Percentiles rank a stretch among this genome's conserved stretches.
Evolutionary conservation across 2,888 invertebrate genomes (phyloP).

Genomic region (Artemia sinica): DNA sequence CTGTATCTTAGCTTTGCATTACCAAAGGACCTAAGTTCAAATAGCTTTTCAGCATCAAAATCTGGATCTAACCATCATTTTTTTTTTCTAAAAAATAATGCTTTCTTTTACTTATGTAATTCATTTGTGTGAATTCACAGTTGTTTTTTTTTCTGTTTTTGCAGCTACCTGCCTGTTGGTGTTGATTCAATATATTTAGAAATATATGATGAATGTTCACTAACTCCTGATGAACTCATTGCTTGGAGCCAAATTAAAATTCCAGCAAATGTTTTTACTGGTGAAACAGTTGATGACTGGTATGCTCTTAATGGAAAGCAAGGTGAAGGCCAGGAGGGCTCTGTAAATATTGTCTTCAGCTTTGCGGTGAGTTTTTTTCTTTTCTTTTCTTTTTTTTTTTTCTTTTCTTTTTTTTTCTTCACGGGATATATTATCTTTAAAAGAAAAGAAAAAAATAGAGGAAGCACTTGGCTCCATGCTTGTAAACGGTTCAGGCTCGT

Average conservation of each 20-base stretch:
- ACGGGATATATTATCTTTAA: background rate
- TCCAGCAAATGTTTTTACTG: conserved; percentile 54
- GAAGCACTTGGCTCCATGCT: background rate
- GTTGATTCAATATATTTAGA: conserved; percentile 75
- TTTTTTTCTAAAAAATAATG: background rate
- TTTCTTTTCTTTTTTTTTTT: no score
- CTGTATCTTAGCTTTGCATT: no score
- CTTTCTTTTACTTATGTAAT: background rate
- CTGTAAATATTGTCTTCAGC: conserved; percentile 73
- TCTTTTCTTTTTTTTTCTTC: background rate
- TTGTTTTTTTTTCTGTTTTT: conserved; percentile 21
- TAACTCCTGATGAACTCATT: conserved; percentile 85
- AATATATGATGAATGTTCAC: conserved; percentile 91
- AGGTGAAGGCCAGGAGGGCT: conserved; percentile 83
- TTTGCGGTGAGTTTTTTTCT: conserved; percentile 33
- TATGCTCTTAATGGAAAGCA: conserved; percentile 80
- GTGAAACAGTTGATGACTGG: conserved; percentile 87
- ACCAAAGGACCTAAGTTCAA: no score
- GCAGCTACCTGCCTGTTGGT: conserved; percentile 65
- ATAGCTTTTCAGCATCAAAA: no score
- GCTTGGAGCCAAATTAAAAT: conserved; percentile 84
- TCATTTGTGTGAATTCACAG: background rate
- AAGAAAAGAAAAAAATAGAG: background rate
- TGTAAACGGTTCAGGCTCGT: no score
- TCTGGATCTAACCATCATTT: background rate